Evolutionary conservation across 2,113 vertebrate genomes (phyloP), one percentile per base, ranked within the genome.

Genomic region (Odontesthes bonariensis): DNA sequence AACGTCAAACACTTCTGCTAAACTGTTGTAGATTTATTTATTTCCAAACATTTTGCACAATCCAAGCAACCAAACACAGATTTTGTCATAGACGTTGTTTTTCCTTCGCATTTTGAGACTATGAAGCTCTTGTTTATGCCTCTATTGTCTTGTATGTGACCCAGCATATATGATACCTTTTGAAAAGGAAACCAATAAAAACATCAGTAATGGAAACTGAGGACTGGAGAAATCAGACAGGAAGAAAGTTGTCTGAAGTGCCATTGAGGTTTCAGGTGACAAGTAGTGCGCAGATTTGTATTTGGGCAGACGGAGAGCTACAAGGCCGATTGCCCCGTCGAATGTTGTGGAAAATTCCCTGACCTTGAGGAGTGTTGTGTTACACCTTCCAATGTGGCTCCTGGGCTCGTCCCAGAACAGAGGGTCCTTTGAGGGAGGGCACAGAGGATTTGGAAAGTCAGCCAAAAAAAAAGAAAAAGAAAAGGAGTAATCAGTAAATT

Each of bases 351-450:
- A 89, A 88, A 87, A 72, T 78, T 91, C 85, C 76, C 70, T 85
- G 83, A 88, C 88, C 90, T 77, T 44, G 57, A 75, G 77, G 70
- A 88, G 91, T 85, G 83, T 91, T 79, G 74, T 72, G 8, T 92
- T 93, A 88, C 90, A 79, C 75, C 81, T 72, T 72, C 79, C 79
- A 80, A 75, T 78, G 82, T 73, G 47, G 81, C 47, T 80, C 60
- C 33, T 13, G 6, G 55, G 35, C 62, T 74, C 33, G 47, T 82
- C 69, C 65, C 75, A 52, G 78, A 89, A 91, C 89, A 93, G 81
- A 90, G 88, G 63, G 60, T 67, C 83, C 64, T 88, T 93, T 91
- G 86, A 91, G 44, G 62, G 62, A 82, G 58, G 47, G 79, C 72
- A 20, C 75, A 32, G 52, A 72, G 55, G 51, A 57, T 67, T 69